Conservation (phyloP, 1,140 invertebrate genomes). For the Anoplolepis gracilipes region DNA sequence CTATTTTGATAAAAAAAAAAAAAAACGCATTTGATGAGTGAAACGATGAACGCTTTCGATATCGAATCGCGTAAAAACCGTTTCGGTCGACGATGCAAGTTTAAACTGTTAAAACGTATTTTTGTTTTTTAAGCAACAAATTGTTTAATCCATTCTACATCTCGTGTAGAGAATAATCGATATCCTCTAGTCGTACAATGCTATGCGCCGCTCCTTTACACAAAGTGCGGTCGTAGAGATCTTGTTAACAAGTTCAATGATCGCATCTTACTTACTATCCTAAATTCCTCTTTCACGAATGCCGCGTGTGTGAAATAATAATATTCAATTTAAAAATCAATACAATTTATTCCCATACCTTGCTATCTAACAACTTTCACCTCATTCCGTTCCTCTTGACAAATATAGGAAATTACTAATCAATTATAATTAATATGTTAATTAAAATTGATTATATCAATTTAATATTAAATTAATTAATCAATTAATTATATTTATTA, state of each 20-base stretch:
- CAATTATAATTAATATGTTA: too few relatives aligned
- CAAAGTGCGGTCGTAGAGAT: neutral
- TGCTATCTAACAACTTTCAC: slow-evolving; percentile 15
- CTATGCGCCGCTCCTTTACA: neutral
- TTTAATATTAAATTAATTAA: too few relatives aligned
- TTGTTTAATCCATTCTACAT: neutral
- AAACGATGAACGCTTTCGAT: too few relatives aligned
- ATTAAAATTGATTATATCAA: too few relatives aligned
- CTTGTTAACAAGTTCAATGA: slow-evolving; percentile 20
- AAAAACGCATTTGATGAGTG: too few relatives aligned
- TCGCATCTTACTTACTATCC: slow-evolving; percentile 1
- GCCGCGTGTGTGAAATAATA: slow-evolving; percentile 2
- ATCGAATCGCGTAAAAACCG: neutral
- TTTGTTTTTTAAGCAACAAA: neutral
- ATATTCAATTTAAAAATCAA: slow-evolving; percentile 30
- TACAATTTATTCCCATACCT: slow-evolving; percentile 9
- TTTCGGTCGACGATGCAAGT: neutral
- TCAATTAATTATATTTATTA: too few relatives aligned
- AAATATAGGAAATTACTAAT: neutral
- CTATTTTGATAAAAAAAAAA: neutral
- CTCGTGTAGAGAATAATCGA: neutral
- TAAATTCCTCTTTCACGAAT: slow-evolving; percentile 7
- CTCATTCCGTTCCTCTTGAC: slow-evolving; percentile 3
- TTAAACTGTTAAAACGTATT: neutral
- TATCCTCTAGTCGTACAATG: too few relatives aligned